phyloP scores from a whole-genome alignment of 2,113 vertebrate genomes.

The Shinisaurus crocodilurus region DNA sequence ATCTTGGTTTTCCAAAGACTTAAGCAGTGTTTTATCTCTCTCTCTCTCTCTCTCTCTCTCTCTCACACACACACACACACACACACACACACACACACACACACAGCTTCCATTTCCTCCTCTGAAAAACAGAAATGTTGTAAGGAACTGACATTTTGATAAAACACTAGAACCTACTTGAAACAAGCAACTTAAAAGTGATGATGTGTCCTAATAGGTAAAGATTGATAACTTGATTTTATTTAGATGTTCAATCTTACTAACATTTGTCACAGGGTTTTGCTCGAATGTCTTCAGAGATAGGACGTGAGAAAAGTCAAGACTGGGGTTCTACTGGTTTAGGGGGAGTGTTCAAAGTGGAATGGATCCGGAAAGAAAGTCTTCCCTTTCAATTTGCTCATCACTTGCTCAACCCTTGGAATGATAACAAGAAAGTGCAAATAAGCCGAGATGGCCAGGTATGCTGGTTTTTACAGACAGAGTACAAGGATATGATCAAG shows the following conservation, averaged over 20 bases:
- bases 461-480: not conserved
- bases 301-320: slow-evolving; percentile 84
- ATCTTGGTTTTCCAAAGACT: not conserved
- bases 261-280: slow-evolving; percentile 83
- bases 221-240: not conserved
- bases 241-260: slow-evolving; percentile 3
- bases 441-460: slow-evolving; percentile 97
- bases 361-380: slow-evolving; percentile 91
- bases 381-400: slow-evolving; percentile 87
- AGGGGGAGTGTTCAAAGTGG: slow-evolving; percentile 89
- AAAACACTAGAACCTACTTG: not conserved
- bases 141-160: not conserved
- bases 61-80: not conserved
- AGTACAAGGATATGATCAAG: not conserved
- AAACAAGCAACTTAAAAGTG: not conserved
- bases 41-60: too few relatives aligned
- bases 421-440: slow-evolving; percentile 92
- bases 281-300: slow-evolving; percentile 88
- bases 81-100: not conserved
- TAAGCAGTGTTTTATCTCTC: not conserved
- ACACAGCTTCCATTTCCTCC: not conserved
- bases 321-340: slow-evolving; percentile 89
- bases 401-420: slow-evolving; percentile 92
- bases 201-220: not conserved
- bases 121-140: not conserved